Evolutionary conservation across 2,888 invertebrate genomes (phyloP).

Genomic region (Geophilus truncorum): DNA sequence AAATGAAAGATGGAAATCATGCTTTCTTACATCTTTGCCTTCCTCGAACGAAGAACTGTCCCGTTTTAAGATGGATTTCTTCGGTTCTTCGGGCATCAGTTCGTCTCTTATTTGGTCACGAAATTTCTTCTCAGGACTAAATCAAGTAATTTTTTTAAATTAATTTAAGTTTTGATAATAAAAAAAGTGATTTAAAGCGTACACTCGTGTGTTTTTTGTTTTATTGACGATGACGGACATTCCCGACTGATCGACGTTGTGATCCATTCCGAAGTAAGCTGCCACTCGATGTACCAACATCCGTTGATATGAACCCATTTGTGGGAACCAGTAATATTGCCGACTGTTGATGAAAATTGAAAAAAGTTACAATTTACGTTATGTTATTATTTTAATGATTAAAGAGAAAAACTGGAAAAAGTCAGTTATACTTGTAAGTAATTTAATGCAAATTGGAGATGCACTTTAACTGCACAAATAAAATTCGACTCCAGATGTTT

Average conservation of each 20-base stretch:
- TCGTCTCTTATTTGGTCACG: conserved; percentile 65
- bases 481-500: too few relatives aligned
- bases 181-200: neutral
- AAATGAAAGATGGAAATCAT: neutral
- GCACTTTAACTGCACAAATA: too few relatives aligned
- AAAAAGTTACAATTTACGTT: neutral
- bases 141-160: neutral
- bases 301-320: conserved; percentile 91
- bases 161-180: neutral
- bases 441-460: too few relatives aligned
- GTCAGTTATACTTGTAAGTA: too few relatives aligned
- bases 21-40: conserved; percentile 46
- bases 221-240: conserved; percentile 68
- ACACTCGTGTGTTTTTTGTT: conserved; percentile 62
- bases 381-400: conserved; percentile 22
- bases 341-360: conserved; percentile 42
- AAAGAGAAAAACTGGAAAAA: too few relatives aligned
- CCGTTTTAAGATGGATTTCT: conserved; percentile 73
- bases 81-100: conserved; percentile 60
- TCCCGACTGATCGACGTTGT: conserved; percentile 81
- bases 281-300: conserved; percentile 94
- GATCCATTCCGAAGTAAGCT: conserved; percentile 88
- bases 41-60: conserved; percentile 77
- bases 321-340: conserved; percentile 74
- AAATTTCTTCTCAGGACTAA: conserved; percentile 63